phyloP scores from a whole-genome alignment of 2,113 vertebrate species.

The Oryzias melastigma region DNA sequence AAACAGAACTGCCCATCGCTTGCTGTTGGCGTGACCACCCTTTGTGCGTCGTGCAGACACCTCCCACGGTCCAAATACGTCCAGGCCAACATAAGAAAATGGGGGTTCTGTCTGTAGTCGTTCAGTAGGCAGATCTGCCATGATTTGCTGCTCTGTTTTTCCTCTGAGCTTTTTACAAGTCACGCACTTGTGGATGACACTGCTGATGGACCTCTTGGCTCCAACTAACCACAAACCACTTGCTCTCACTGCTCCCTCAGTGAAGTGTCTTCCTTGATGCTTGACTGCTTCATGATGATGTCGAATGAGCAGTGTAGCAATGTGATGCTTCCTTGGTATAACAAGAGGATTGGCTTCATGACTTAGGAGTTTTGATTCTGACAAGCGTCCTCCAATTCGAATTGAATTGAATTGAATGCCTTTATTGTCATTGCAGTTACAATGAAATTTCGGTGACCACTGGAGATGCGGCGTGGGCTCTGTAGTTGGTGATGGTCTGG shows the following conservation, averaged over 20 bases:
- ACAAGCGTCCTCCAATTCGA: neutral
- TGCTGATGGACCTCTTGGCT: neutral
- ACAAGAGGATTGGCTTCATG: slow-evolving; percentile 3
- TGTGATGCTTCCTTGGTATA: slow-evolving; percentile 1
- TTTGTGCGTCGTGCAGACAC: too few species aligned
- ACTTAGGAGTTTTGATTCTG: neutral
- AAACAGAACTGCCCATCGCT: too few species aligned
- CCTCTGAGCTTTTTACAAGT: neutral
- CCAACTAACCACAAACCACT: slow-evolving; percentile 5
- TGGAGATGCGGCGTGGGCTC: too few species aligned
- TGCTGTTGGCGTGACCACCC: too few species aligned
- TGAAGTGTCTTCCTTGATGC: slow-evolving; percentile 1
- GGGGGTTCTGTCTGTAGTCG: too few species aligned
- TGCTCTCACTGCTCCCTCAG: neutral
- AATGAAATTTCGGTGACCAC: too few species aligned
- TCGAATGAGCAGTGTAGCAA: neutral
- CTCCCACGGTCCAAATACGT: too few species aligned
- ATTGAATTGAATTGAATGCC: too few species aligned
- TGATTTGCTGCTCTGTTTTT: neutral
- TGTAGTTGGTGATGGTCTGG: too few species aligned
- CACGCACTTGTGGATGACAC: neutral
- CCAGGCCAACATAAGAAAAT: too few species aligned
- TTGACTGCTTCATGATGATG: slow-evolving; percentile 4
- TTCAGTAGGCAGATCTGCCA: too few species aligned
- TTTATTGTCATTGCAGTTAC: too few species aligned